A percentile compares a stretch with the other conserved stretches of the same genome.
These are phyloP conservation scores for Styela plicata DNA, from an alignment of 23 tunicate species.

Conservation along the genomic window DNA sequence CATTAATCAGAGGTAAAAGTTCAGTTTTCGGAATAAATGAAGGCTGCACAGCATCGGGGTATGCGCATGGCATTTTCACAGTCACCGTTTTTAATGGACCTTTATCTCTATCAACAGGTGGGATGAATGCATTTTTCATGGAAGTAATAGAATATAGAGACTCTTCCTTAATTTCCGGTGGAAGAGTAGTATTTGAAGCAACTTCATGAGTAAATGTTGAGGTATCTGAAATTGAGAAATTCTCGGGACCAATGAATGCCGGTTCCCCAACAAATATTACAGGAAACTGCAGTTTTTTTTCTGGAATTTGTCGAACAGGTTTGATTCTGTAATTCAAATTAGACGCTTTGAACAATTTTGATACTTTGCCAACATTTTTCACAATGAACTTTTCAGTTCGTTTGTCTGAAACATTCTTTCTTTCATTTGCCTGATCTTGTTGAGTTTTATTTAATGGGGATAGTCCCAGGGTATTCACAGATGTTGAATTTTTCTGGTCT, in stretches of 20 bases:
- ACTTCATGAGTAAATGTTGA: neutral
- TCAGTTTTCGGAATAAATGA: neutral
- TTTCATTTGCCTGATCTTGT: neutral
- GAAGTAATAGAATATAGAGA: neutral
- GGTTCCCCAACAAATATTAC: slow-evolving; percentile 9
- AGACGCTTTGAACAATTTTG: neutral
- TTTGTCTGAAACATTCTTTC: neutral
- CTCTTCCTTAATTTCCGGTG: neutral
- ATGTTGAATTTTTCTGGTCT: too few relatives aligned
- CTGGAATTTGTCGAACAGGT: neutral
- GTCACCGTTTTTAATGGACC: neutral
- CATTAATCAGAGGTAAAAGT: neutral
- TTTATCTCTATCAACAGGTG: too few relatives aligned
- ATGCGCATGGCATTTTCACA: neutral
- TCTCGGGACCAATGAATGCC: slow-evolving; percentile 6
- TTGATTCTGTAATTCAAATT: slow-evolving; percentile 20
- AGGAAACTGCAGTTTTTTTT: neutral
- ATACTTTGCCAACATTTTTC: slow-evolving; percentile 11
- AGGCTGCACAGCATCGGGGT: neutral
- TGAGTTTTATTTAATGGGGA: too few relatives aligned
- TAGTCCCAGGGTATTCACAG: too few relatives aligned
- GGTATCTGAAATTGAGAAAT: neutral
- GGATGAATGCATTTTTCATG: neutral
- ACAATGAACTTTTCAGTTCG: slow-evolving; percentile 5
- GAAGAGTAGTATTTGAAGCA: too few relatives aligned